phyloP scores from a whole-genome alignment of 2,113 vertebrate species.

The Rhegmatorhina hoffmannsi region DNA sequence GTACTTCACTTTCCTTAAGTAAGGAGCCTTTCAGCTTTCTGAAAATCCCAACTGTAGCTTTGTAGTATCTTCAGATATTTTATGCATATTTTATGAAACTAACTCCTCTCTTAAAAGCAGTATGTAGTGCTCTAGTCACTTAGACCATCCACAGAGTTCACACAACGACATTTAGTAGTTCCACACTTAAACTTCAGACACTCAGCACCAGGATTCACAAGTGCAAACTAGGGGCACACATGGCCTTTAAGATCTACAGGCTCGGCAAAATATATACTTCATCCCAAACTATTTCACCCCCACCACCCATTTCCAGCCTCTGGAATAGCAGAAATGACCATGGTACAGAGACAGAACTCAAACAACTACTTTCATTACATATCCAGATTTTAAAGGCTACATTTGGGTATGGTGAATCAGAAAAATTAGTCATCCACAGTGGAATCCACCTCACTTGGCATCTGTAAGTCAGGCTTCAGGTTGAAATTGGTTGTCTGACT shows the following conservation, averaged over 20 bases:
- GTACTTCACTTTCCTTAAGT: neutral
- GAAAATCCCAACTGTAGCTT: neutral
- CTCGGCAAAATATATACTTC: neutral
- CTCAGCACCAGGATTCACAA: neutral
- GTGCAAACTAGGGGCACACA: neutral
- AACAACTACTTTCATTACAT: neutral
- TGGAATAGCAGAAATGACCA: neutral
- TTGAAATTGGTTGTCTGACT: neutral
- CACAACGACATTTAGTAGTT: neutral
- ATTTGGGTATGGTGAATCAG: neutral
- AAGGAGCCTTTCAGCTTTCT: neutral
- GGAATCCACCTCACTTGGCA: constrained; percentile 12
- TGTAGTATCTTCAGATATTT: neutral
- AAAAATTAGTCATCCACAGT: neutral
- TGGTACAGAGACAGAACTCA: neutral
- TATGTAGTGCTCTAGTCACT: neutral
- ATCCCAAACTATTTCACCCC: neutral
- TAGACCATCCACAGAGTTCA: neutral
- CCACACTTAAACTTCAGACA: neutral
- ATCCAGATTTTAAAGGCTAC: neutral
- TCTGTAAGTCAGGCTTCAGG: neutral
- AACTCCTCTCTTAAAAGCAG: neutral
- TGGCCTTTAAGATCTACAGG: neutral
- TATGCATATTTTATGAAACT: neutral
- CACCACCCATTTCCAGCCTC: neutral